A percentile compares a stretch with the other conserved stretches of the same genome.
Evolutionary conservation across 2,797 vertebrate genomes (phyloP).

Genomic region (Apodemus agrarius): DNA sequence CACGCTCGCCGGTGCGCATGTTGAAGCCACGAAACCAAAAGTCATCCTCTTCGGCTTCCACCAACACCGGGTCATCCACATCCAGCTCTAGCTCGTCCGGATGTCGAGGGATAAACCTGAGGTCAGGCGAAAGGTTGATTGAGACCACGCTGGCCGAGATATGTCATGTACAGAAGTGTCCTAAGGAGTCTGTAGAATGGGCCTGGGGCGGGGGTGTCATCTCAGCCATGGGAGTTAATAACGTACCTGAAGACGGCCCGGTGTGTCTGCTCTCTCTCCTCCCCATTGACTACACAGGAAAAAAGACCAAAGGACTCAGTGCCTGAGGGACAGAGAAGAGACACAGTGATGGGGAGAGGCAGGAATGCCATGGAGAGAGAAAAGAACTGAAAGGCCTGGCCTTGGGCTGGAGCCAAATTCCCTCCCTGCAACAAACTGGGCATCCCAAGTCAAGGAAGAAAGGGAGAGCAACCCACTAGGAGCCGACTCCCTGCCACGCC

Average conservation of each 20-base stretch:
- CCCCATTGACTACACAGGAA: slow-evolving; percentile 96
- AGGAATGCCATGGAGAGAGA: neutral
- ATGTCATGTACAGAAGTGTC: accelerated
- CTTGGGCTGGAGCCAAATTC: neutral
- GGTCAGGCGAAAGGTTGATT: neutral
- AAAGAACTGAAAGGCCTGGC: neutral
- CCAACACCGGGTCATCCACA: slow-evolving; percentile 96
- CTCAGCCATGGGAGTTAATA: neutral
- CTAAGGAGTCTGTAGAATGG: accelerated
- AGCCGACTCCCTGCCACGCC: neutral
- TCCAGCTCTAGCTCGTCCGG: slow-evolving; percentile 97
- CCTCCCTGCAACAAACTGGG: no score
- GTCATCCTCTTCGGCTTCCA: slow-evolving; percentile 97
- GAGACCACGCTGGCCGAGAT: no score
- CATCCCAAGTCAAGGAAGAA: neutral
- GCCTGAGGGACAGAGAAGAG: slow-evolving; percentile 86
- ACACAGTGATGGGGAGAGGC: neutral
- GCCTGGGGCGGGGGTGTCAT: no score
- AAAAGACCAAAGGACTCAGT: slow-evolving; percentile 99
- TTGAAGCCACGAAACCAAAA: slow-evolving; percentile 99
- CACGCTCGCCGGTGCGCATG: slow-evolving; percentile 97
- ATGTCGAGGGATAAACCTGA: slow-evolving; percentile 97
- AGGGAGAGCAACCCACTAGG: neutral
- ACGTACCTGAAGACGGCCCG: slow-evolving; percentile 97
- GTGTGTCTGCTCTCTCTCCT: slow-evolving; percentile 97